Evolutionary conservation across 2,797 vertebrate species (phyloP).

Genomic region (Chelmon rostratus): DNA sequence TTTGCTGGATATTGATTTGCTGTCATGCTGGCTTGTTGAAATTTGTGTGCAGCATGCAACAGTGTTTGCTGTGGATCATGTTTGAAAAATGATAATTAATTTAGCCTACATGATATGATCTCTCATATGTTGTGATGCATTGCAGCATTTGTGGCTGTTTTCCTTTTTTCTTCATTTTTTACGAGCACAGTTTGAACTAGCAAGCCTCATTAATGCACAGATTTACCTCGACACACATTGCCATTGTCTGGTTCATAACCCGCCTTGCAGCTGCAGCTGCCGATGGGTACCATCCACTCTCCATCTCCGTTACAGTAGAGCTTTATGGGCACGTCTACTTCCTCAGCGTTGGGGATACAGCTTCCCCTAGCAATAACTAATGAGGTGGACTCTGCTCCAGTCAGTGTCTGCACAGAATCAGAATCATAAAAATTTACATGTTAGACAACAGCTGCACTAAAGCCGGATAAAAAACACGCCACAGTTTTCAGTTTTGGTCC

Average conservation of each 20-base stretch:
- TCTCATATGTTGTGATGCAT: slow-evolving; percentile 11
- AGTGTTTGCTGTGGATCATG: slow-evolving; percentile 15
- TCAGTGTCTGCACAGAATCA: slow-evolving; percentile 87
- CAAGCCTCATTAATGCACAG: slow-evolving; percentile 36
- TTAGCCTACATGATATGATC: not conserved
- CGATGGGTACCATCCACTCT: slow-evolving; percentile 99
- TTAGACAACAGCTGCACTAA: not conserved
- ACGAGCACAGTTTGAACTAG: slow-evolving; percentile 17
- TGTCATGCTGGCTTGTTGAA: slow-evolving; percentile 32
- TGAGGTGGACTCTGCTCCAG: slow-evolving; percentile 95
- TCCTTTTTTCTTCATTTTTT: slow-evolving; percentile 1
- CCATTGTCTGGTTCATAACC: slow-evolving; percentile 95
- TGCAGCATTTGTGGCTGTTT: slow-evolving; percentile 19
- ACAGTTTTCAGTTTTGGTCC: not conserved
- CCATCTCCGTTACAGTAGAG: slow-evolving; percentile 98
- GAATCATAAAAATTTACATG: not conserved
- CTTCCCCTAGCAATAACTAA: slow-evolving; percentile 96
- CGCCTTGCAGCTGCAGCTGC: slow-evolving; percentile 95
- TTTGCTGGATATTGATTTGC: slow-evolving; percentile 57
- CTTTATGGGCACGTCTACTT: slow-evolving; percentile 96
- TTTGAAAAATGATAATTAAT: slow-evolving; percentile 17
- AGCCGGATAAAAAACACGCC: not conserved
- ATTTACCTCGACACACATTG: slow-evolving; percentile 94
- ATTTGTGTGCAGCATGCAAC: slow-evolving; percentile 18
- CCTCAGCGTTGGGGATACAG: slow-evolving; percentile 95